Conservation (phyloP, 2,797 vertebrate species). For the Cuniculus paca region DNA sequence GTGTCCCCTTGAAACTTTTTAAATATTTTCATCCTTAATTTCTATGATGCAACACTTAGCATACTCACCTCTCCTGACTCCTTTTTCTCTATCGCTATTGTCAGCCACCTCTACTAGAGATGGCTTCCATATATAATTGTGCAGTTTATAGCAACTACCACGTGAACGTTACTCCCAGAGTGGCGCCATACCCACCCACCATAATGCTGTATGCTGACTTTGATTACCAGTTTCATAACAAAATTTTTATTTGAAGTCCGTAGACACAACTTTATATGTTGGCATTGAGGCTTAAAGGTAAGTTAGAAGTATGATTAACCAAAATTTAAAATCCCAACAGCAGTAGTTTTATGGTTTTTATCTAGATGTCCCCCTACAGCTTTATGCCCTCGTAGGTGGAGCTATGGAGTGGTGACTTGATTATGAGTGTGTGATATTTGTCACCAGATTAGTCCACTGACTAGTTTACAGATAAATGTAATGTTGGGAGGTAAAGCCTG, state of each 20-base stretch:
- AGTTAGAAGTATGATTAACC: not conserved
- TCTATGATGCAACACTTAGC: not conserved
- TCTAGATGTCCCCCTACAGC: not conserved
- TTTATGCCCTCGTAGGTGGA: not conserved
- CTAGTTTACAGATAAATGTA: not conserved
- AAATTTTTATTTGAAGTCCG: slow-evolving; percentile 3
- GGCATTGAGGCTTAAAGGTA: not conserved
- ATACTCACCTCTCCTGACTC: not conserved
- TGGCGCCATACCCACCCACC: not conserved
- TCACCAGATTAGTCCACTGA: not conserved
- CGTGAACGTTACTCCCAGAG: not conserved
- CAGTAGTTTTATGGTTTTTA: not conserved
- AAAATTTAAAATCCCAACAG: not conserved
- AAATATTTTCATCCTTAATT: not conserved
- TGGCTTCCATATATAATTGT: not conserved
- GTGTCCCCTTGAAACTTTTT: not conserved
- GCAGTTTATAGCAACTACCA: not conserved
- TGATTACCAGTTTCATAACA: not conserved
- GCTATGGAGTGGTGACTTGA: not conserved
- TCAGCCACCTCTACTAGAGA: not conserved
- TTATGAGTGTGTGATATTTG: not conserved
- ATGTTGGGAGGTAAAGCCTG: not conserved
- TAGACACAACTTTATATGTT: not conserved
- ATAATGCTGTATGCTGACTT: not conserved
- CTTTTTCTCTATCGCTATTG: not conserved